Base-by-base conservation (phyloP, 2,113 vertebrate species). In the Sander lucioperca region DNA sequence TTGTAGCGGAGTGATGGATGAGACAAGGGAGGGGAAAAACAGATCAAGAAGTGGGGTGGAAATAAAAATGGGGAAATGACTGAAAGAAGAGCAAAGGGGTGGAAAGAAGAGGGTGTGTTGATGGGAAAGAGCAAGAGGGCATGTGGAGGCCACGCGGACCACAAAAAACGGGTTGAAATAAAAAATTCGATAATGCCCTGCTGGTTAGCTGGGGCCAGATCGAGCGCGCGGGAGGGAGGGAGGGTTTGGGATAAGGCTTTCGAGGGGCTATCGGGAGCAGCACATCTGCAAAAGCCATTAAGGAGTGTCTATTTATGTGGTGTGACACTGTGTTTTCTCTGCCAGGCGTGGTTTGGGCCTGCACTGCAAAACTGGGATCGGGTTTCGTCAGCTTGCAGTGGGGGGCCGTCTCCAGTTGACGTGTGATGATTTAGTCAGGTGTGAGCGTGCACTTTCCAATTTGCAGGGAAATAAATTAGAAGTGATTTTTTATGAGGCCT, bases 391-490 rank as follows among this genome's bases (percentile, higher is more conserved):
- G 95, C 94, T 94, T 97, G 96, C 97, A 95, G 97, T 97, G 97
- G 98, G 97, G 98, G 98, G 97, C 80, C 76, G 95, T 96, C 97
- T 98, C 97, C 96, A 90, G 95, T 98, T 97, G 99, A 97, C 97
- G 95, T 92, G 94, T 99, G 98, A 99, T 99, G 98, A 99, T 99
- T 99, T 99, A 99, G 98, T 99, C 98, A 99, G 98, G 98, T 99
- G 98, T 98, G 97, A 98, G 98, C 97, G 97, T 99, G 97, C 98
- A 98, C 97, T 99, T 98, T 99, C 97, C 97, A 98, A 99, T 99
- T 99, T 99, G 96, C 96, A 95, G 96, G 96, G 93, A 95, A 97
- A 99, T 99, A 99, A 99, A 99, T 99, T 98, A 97, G 96, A 96
- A 97, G 96, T 97, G 96, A 97, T 99, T 98, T 95, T 96, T 99